These are phyloP conservation scores for Mormyrops attenuatus DNA, from an alignment of 2,797 vertebrate species.

Conservation along the genomic window DNA sequence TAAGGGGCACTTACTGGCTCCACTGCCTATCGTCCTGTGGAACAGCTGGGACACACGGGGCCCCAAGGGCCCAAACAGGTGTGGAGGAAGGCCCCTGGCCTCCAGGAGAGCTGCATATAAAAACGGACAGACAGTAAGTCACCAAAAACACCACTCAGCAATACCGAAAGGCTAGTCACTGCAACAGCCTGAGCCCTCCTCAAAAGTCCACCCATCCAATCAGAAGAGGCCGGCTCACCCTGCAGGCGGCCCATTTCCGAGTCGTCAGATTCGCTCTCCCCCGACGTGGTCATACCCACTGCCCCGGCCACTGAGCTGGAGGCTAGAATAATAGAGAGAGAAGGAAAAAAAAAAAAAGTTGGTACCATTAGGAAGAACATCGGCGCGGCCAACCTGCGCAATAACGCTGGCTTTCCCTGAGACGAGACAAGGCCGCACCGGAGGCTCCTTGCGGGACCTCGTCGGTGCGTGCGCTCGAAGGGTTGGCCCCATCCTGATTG, in stretches of 20 bases:
- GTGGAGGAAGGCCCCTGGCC: constrained; percentile 96
- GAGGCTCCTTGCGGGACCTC: constrained; percentile 95
- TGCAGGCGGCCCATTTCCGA: constrained; percentile 99
- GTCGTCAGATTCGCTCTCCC: constrained; percentile 98
- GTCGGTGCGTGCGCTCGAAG: constrained; percentile 86
- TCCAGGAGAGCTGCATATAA: constrained; percentile 80
- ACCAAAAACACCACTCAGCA: not conserved
- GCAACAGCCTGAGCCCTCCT: not conserved
- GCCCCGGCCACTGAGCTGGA: constrained; percentile 98
- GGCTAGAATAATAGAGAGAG: constrained; percentile 55
- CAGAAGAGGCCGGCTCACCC: constrained; percentile 60
- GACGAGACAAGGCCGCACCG: constrained; percentile 57
- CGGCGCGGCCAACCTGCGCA: not conserved
- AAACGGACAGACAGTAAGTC: not conserved
- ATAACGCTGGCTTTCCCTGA: not conserved
- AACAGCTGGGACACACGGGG: constrained; percentile 99
- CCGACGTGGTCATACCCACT: constrained; percentile 97
- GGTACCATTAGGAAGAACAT: not conserved
- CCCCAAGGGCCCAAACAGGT: constrained; percentile 95
- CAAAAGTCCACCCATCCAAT: not conserved
- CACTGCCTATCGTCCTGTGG: constrained; percentile 98
- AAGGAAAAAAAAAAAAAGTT: not conserved
- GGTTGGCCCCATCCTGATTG: constrained; percentile 95
- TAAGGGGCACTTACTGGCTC: constrained; percentile 81
- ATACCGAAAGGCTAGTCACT: not conserved